Base-by-base conservation (phyloP, 1,140 invertebrate species). In the Antheraea pernyi region DNA sequence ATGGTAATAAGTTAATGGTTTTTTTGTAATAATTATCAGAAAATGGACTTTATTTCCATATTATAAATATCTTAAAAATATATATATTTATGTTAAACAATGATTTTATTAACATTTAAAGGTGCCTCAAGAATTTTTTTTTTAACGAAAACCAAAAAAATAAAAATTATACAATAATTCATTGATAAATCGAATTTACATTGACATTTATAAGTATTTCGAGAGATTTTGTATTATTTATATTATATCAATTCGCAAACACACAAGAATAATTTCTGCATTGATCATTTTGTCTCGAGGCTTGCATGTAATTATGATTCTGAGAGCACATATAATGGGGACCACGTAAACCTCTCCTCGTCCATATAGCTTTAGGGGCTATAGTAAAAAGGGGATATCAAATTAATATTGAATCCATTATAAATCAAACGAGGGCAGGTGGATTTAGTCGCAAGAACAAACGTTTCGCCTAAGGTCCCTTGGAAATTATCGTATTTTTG, bases 381-480 rank as follows among this genome's bases (percentile, higher is more conserved):
- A 79, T 71, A 79, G 84, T 84, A 86, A 87, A 89, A 89, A 90
- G 88, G 60, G 89, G 84, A 92, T 91, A 92, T 90, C 88, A 91
- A 91, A 92, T 92, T 92, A 92, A 91, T 92, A 88, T 85, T 89
- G 87, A 92, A 92, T 91, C 85, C 86, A 89, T 92, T 89, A 92
- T 92, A 92, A 92, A 92, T 92, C 90, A 91, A 86, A 85, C 73
- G 69, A 76, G 46, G 85, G 88, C 90, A 92, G 90, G 90, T 92
- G 90, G 86, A 89, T 80, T 79, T 74, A 76, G 83, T 86, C 84
- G 82, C 83, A 78, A 80, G 80, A 81, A 81, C 78, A 82, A 83
- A 80, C 82, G 68, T 86, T 84, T 89, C 68, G 88, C 90, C 88
- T 88, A 83, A 80, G 90, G 90, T 82, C 82, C 22, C 85, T 89